A percentile compares a stretch with the other conserved stretches of the same genome.
Evolutionary conservation across 92 coral and sea anemone species (phyloP).

Genomic region (Meandrina meandrites): DNA sequence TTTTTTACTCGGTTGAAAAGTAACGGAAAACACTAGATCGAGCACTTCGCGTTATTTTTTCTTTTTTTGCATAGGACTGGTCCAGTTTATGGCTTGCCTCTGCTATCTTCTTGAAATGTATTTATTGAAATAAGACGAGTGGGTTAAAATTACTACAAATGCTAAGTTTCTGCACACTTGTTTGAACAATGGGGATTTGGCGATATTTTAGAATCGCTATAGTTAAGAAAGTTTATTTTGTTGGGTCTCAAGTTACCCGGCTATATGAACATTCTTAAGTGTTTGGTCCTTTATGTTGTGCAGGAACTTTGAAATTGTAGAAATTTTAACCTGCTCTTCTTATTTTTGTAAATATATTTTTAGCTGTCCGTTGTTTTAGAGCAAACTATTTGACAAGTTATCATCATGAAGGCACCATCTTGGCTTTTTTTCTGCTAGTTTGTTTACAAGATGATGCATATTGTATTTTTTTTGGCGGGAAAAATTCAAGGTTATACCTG

Average conservation of each 20-base stretch:
- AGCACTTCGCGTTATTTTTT: background rate
- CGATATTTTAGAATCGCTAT: background rate
- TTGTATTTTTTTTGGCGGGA: background rate
- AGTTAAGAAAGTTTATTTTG: background rate
- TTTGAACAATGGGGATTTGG: background rate
- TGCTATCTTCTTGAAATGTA: background rate
- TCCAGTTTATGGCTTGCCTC: background rate
- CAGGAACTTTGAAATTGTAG: background rate
- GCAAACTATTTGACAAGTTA: background rate
- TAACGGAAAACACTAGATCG: background rate
- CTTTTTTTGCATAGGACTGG: background rate
- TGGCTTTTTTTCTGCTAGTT: background rate
- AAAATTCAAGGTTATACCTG: background rate
- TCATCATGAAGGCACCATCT: background rate
- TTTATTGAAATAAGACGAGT: background rate
- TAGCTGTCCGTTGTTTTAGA: background rate
- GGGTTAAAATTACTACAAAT: background rate
- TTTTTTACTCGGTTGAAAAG: background rate
- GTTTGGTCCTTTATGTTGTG: background rate
- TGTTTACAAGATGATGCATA: background rate
- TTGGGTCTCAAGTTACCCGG: background rate
- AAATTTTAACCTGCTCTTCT: background rate
- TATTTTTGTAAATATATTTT: background rate
- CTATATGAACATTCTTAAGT: background rate
- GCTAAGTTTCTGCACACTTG: background rate